Evolutionary conservation across 2,797 vertebrate species (phyloP).

Genomic region (Peromyscus attwateri): DNA sequence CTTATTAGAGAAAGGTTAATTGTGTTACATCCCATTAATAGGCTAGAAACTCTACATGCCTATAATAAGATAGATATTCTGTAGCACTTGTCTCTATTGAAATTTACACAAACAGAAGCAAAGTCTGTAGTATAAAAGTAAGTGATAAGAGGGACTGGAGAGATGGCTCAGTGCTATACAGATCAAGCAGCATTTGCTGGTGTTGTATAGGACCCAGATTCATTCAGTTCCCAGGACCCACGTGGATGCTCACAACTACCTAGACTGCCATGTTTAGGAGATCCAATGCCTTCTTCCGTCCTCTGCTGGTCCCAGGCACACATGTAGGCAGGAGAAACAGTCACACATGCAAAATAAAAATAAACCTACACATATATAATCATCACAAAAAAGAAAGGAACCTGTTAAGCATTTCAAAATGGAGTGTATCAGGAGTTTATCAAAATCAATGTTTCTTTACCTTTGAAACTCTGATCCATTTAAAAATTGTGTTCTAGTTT

Average conservation of each 20-base stretch:
- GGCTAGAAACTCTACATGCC: neutral
- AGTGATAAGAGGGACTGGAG: neutral
- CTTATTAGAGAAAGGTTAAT: neutral
- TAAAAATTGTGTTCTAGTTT: constrained; percentile 36
- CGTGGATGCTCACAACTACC: neutral
- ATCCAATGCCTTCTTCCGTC: neutral
- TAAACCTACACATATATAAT: neutral
- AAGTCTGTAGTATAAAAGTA: neutral
- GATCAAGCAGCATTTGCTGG: neutral
- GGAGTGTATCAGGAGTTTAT: constrained; percentile 5
- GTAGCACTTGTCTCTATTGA: neutral
- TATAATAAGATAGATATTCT: neutral
- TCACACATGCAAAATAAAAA: neutral
- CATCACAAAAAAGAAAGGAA: neutral
- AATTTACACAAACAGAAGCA: neutral
- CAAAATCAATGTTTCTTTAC: neutral
- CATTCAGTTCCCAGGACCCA: neutral
- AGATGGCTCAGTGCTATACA: neutral
- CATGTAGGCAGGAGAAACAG: neutral
- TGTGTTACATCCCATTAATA: neutral
- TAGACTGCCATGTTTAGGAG: neutral
- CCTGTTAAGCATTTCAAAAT: neutral
- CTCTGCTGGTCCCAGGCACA: neutral
- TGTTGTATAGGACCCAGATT: neutral
- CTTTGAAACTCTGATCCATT: neutral